Evolutionary conservation across 1,140 invertebrate genomes (phyloP).

Genomic region (Ylistrum balloti): DNA sequence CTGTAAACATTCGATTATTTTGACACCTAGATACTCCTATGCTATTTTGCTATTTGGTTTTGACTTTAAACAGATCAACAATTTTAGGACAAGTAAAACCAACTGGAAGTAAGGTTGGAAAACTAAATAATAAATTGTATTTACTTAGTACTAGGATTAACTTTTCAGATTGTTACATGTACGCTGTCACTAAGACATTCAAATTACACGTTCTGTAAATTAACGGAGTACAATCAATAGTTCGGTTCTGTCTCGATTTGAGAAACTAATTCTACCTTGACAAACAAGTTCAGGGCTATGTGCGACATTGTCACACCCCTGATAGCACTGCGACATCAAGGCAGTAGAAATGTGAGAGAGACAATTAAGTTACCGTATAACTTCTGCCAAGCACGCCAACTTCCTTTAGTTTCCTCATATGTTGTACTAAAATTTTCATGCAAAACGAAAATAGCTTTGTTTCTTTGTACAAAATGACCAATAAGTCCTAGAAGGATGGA

Average conservation of each 20-base stretch:
- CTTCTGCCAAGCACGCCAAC: neutral
- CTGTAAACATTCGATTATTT: no score
- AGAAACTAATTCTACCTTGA: slow-evolving; percentile 11
- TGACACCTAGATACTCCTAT: no score
- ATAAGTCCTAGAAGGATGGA: no score
- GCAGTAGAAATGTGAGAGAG: neutral
- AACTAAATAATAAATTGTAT: neutral
- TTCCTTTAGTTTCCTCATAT: neutral
- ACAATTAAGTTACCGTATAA: neutral
- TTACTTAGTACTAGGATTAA: neutral
- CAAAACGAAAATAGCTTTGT: neutral
- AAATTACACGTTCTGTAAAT: neutral
- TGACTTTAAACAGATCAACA: neutral
- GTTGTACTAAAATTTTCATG: neutral
- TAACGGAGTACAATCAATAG: neutral
- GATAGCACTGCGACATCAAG: neutral
- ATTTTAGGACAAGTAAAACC: neutral
- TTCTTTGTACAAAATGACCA: no score
- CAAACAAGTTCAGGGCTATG: neutral
- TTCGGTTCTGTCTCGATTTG: neutral
- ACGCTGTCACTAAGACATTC: neutral
- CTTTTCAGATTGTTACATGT: slow-evolving; percentile 7
- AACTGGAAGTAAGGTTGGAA: neutral
- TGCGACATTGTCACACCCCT: neutral
- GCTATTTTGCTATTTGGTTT: no score